A percentile compares a stretch with the other conserved stretches of the same genome.
phyloP scores from a whole-genome alignment of 2,113 vertebrate species.

The Oreotragus oreotragus region DNA sequence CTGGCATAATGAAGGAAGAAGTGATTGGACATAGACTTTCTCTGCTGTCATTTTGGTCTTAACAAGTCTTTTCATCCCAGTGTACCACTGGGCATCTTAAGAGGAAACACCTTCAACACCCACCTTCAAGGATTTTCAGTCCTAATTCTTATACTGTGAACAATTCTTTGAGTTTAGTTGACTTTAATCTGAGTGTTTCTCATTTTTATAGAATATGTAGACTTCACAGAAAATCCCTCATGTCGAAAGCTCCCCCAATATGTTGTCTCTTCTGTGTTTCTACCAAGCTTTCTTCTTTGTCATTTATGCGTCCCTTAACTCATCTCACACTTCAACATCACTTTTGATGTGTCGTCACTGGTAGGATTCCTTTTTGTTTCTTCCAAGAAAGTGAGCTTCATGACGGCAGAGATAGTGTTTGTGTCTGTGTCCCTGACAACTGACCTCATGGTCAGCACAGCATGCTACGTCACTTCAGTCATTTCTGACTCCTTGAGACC shows the following conservation, averaged over 20 bases:
- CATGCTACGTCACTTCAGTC: not conserved
- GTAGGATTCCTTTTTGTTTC: not conserved
- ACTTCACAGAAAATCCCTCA: not conserved
- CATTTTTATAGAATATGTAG: not conserved
- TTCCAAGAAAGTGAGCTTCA: not conserved
- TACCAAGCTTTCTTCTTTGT: not conserved
- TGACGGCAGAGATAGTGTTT: not conserved
- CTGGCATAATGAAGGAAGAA: not conserved
- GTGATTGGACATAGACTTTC: not conserved
- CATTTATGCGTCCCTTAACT: rapidly evolving
- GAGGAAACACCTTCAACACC: not conserved
- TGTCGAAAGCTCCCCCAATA: not conserved
- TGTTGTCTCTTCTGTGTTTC: not conserved
- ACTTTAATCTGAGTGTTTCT: not conserved
- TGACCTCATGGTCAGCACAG: not conserved
- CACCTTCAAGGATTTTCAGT: not conserved
- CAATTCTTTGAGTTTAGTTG: not conserved
- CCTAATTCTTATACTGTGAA: not conserved
- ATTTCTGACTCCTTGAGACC: not conserved
- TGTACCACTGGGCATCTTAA: not conserved
- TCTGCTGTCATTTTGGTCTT: not conserved
- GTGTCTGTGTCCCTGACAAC: not conserved
- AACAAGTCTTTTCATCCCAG: not conserved
- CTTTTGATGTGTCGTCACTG: not conserved
- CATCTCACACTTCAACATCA: not conserved